A percentile compares a stretch with the other conserved stretches of the same genome.
phyloP scores from a whole-genome alignment of 1,140 invertebrate species.

The Microvelia longipes region DNA sequence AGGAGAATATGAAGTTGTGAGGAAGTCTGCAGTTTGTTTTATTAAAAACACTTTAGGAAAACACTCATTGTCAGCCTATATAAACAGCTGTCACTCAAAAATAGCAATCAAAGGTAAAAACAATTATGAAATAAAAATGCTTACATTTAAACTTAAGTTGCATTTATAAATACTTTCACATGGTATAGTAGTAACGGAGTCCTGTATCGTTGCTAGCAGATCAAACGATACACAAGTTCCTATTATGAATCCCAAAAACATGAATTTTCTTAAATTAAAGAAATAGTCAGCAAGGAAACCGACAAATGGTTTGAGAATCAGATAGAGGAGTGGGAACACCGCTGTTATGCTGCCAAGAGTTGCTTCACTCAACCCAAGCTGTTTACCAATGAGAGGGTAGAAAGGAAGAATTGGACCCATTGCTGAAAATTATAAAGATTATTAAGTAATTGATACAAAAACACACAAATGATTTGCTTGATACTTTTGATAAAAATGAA shows the following conservation, averaged over 20 bases:
- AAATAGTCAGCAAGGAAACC: conserved; percentile 53
- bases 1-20: no score
- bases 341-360: conserved; percentile 55
- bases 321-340: conserved; percentile 49
- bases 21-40: neutral
- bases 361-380: conserved; percentile 52
- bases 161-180: neutral
- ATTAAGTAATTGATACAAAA: no score
- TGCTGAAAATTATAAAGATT: conserved; percentile 37
- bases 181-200: neutral
- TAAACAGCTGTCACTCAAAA: neutral
- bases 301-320: conserved; percentile 52
- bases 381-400: conserved; percentile 52
- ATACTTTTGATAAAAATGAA: no score
- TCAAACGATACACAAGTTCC: conserved; percentile 44
- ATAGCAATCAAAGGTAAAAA: neutral
- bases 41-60: neutral
- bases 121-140: neutral
- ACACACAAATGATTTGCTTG: no score
- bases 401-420: conserved; percentile 61
- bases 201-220: conserved; percentile 29
- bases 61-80: neutral
- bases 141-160: neutral
- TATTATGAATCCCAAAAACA: conserved; percentile 47
- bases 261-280: conserved; percentile 40